Conservation (phyloP, 2,113 vertebrate species). For the Pleuronectes platessa region DNA sequence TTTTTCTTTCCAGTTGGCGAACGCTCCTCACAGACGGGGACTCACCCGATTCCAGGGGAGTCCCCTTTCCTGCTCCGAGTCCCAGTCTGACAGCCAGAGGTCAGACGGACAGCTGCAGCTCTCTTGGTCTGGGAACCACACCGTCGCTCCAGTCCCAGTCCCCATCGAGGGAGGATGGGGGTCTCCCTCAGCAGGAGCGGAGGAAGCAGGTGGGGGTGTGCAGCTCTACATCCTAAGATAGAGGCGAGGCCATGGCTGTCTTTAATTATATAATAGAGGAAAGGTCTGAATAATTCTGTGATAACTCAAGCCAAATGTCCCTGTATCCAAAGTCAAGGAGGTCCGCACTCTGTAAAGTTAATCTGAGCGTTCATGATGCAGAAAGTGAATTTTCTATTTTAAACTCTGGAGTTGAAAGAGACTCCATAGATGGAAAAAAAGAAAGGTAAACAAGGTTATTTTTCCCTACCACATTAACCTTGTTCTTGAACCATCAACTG, state of each 20-base stretch:
- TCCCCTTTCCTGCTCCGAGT: conserved; percentile 20
- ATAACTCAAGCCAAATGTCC: neutral
- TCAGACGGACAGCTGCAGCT: conserved; percentile 67
- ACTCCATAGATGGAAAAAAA: neutral
- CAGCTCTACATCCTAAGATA: conserved; percentile 12
- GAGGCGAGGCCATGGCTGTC: neutral
- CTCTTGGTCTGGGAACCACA: conserved; percentile 74
- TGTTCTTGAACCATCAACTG: neutral
- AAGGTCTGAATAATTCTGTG: neutral
- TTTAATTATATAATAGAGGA: neutral
- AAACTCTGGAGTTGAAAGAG: neutral
- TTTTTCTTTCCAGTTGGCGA: neutral
- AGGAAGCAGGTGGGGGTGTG: conserved; percentile 47
- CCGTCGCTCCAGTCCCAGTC: conserved; percentile 62
- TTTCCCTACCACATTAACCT: neutral
- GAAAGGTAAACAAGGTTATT: neutral
- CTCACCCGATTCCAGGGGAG: conserved; percentile 29
- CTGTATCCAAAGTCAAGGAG: conserved; percentile 1
- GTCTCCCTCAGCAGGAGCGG: conserved; percentile 45
- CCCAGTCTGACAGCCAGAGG: conserved; percentile 46
- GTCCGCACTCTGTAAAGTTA: neutral
- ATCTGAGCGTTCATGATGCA: neutral
- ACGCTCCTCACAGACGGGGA: neutral
- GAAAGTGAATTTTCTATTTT: neutral
- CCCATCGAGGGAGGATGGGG: conserved; percentile 25